Evolutionary conservation across 2,888 invertebrate species (phyloP), one percentile per base, ranked within the genome.

Genomic region (Siphonodentalium dalli): DNA sequence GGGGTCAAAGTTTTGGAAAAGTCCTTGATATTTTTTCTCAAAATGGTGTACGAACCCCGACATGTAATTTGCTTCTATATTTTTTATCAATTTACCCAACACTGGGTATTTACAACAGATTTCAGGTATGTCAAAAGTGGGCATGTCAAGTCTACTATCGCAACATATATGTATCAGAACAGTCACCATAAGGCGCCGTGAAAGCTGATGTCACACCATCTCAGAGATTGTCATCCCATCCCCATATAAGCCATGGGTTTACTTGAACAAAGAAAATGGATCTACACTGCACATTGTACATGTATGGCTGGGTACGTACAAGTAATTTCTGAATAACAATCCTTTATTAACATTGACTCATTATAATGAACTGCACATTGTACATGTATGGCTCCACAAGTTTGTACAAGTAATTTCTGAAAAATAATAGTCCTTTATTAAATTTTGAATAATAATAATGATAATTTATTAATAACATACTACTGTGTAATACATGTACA

Each of bases 241-340:
- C 50, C 8, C 60, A 13, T 57, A 57, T 26, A 6, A 50, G 15
- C 54, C 54, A 51, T 61, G 61, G 54, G 45, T 51, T 5, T 61
- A 47, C 28, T 26, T 54, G n/a, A 28, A 58, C 18, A 59, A 52
- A 31, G 8, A 1, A 8, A 55, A 11, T n/a, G 54, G 44, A 7
- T 61, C 0, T 49, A 44, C 20, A 50, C 53, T 55, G 52, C 46
- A 21, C 58, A 58, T 18, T 61, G 61, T 37, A 61, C 57, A 27
- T 58, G 61, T 20, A 52, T 54, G 47, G 61, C 61, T 23, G 53
- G 49, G 56, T 60, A 56, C 21, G 49, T 37, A 21, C 18, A 27
- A 3, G n/a, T n/a, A n/a, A n/a, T n/a, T n/a, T n/a, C n/a, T n/a
- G n/a, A n/a, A n/a, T n/a, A n/a, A n/a, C n/a, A n/a, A n/a, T n/a